phyloP scores from a whole-genome alignment of 2,797 vertebrate species.

The Podarcis siculus region DNA sequence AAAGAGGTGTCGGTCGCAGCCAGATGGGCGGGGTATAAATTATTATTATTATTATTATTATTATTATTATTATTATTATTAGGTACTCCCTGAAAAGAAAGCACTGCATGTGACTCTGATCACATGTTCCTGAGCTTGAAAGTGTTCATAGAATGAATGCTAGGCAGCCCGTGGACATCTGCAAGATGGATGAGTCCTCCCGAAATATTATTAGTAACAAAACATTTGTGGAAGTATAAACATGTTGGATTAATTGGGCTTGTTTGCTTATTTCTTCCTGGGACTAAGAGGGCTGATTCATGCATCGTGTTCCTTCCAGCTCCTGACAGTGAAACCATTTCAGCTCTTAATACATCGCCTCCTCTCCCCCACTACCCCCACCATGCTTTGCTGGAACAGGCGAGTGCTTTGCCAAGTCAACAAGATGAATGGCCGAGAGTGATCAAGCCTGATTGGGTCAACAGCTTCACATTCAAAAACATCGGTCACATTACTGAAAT shows the following conservation, averaged over 20 bases:
- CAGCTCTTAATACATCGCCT: not conserved
- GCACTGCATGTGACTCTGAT: too few species aligned
- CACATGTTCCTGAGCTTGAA: not conserved
- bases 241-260: not conserved
- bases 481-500: conserved; percentile 28
- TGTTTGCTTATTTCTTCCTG: not conserved
- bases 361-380: not conserved
- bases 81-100: too few species aligned
- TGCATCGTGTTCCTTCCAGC: conserved; percentile 17
- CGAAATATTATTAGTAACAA: conserved; percentile 37
- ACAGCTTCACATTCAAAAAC: not conserved
- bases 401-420: conserved; percentile 48
- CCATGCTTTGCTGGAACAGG: not conserved
- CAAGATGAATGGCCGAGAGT: conserved; percentile 59
- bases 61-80: too few species aligned
- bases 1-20: too few species aligned
- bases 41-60: too few species aligned
- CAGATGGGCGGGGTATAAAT: too few species aligned
- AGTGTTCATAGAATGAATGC: not conserved
- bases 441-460: conserved; percentile 60
- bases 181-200: conserved; percentile 11
- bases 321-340: conserved; percentile 40
- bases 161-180: not conserved
- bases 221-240: conserved; percentile 28
- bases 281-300: conserved; percentile 38